These are phyloP conservation scores for Stegostoma tigrinum DNA, from an alignment of 2,113 vertebrate genomes.

Conservation along the genomic window DNA sequence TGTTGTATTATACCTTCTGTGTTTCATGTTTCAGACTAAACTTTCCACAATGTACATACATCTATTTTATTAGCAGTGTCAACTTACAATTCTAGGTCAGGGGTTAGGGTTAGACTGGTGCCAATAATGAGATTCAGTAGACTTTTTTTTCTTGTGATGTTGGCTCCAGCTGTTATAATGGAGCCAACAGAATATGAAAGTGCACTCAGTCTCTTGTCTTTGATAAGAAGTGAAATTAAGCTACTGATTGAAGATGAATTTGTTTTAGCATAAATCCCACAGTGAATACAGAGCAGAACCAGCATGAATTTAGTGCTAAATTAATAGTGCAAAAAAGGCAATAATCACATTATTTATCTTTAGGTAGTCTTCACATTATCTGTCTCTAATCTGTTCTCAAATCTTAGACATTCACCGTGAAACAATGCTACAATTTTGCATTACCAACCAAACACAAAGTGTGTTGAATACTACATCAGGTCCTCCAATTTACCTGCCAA, in stretches of 20 bases:
- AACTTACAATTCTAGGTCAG: not conserved
- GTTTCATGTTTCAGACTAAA: slow-evolving; percentile 9
- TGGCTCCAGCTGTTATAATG: slow-evolving; percentile 12
- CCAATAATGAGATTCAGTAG: slow-evolving; percentile 21
- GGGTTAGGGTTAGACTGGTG: slow-evolving; percentile 12
- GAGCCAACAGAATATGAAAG: slow-evolving; percentile 2
- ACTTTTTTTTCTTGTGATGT: not conserved
- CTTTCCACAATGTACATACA: slow-evolving; percentile 2
- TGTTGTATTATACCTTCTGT: not conserved
- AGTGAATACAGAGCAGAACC: not conserved
- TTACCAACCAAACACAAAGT: not conserved
- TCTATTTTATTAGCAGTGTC: not conserved
- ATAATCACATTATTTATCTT: not conserved
- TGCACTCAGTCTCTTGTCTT: not conserved
- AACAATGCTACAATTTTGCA: not conserved
- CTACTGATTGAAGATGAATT: not conserved
- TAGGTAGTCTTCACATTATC: not conserved
- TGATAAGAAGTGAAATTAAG: not conserved
- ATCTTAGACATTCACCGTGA: not conserved
- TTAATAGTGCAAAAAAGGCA: not conserved
- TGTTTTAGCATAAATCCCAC: not conserved
- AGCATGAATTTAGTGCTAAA: not conserved
- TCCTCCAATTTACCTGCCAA: not conserved
- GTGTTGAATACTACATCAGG: not conserved
- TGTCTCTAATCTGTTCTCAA: too few species aligned